phyloP scores from a whole-genome alignment of 2,797 vertebrate genomes.

The Tragelaphus oryx region DNA sequence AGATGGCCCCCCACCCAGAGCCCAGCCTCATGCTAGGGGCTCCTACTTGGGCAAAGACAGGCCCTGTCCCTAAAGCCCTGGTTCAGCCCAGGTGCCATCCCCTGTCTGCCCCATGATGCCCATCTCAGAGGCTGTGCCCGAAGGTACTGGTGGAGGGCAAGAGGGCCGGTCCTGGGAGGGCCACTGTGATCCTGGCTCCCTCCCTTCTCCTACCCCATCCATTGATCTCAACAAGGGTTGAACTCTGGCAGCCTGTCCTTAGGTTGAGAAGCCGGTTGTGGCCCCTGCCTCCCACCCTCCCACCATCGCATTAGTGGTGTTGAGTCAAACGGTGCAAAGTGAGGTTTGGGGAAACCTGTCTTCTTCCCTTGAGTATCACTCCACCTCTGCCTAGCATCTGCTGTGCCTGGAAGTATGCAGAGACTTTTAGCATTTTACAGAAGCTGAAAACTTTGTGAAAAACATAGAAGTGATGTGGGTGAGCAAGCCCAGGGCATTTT shows the following conservation, averaged over 20 bases:
- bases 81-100: not conserved
- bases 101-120: not conserved
- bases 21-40: not conserved
- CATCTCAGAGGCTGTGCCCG: not conserved
- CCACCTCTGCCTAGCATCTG: not conserved
- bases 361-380: not conserved
- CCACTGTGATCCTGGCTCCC: not conserved
- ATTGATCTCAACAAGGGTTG: not conserved
- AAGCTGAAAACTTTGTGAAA: not conserved
- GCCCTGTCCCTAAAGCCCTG: rapidly evolving
- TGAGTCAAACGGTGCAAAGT: rapidly evolving
- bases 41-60: not conserved
- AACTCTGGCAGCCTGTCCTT: not conserved
- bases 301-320: not conserved
- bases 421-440: not conserved
- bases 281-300: not conserved
- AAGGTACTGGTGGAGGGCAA: not conserved
- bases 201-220: rapidly evolving
- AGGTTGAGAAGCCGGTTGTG: not conserved
- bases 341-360: too few relatives aligned
- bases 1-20: rapidly evolving
- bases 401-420: not conserved
- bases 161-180: not conserved
- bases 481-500: not conserved
- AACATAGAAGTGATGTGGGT: not conserved